Evolutionary conservation across 2,797 vertebrate species (phyloP).

Genomic region (Peromyscus attwateri): DNA sequence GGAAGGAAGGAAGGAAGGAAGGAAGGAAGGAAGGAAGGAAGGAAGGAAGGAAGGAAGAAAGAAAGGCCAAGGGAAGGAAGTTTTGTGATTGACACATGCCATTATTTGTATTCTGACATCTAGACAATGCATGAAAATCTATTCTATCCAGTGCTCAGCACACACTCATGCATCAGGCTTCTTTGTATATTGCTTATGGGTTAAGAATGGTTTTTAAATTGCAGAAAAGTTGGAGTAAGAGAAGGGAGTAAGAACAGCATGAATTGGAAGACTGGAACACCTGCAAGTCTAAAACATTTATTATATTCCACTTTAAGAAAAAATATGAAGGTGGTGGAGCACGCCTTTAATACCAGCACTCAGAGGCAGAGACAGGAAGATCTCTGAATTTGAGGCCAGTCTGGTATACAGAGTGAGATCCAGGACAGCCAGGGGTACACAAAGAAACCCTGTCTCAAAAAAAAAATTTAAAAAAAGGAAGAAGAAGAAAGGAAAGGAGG

Average conservation of each 20-base stretch:
- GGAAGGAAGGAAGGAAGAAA: too few relatives aligned
- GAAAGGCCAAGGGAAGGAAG: background rate
- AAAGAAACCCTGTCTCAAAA: too few relatives aligned
- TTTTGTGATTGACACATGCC: background rate
- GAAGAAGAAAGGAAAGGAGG: too few relatives aligned
- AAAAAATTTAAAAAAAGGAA: too few relatives aligned
- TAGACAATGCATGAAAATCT: too few relatives aligned
- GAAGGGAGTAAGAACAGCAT: background rate
- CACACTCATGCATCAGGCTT: background rate
- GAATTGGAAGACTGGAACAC: background rate
- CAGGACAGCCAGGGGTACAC: background rate
- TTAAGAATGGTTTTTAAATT: background rate
- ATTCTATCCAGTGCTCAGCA: background rate
- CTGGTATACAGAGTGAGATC: too few relatives aligned
- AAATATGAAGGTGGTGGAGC: too few relatives aligned
- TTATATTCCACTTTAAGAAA: background rate
- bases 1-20: too few relatives aligned
- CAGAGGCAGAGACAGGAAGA: background rate
- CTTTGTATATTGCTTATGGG: background rate
- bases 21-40: fast-evolving
- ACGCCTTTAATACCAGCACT: background rate
- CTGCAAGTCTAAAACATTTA: background rate
- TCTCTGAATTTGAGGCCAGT: background rate
- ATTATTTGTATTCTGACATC: background rate
- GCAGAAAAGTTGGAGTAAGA: background rate